These are phyloP conservation scores for Ischnus inquisitorius DNA, from an alignment of 2,888 invertebrate genomes.

Conservation along the genomic window DNA sequence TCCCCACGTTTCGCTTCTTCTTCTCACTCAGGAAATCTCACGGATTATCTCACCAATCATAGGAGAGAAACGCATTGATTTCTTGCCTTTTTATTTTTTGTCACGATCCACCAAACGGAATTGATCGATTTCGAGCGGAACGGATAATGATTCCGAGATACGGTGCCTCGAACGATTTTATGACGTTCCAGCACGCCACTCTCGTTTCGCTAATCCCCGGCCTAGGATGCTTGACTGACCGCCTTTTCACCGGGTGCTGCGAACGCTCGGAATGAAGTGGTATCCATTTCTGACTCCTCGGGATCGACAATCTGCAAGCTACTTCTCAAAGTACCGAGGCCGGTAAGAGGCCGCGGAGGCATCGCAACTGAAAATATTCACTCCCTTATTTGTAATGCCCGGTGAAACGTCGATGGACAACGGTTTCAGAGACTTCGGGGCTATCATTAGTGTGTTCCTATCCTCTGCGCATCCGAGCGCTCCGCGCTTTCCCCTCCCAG, in stretches of 20 bases:
- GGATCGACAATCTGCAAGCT: conserved; percentile 9
- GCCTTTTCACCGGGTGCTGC: conserved; percentile 26
- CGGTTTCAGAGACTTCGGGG: conserved; percentile 56
- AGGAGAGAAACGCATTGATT: conserved; percentile 6
- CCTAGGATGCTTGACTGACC: not conserved
- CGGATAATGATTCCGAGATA: conserved; percentile 40
- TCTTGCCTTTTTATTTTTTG: conserved; percentile 21
- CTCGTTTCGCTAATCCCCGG: conserved; percentile 47
- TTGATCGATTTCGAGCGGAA: conserved; percentile 53
- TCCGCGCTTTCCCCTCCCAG: conserved; percentile 2
- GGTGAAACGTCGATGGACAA: conserved; percentile 48
- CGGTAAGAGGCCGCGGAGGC: not conserved
- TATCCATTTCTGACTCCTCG: conserved; percentile 12
- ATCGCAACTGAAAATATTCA: conserved; percentile 55
- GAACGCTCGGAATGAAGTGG: not conserved
- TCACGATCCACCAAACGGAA: conserved; percentile 42
- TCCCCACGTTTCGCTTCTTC: no score
- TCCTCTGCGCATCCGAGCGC: conserved; percentile 37
- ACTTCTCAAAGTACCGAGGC: not conserved
- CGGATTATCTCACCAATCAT: conserved; percentile 62
- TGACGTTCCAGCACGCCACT: conserved; percentile 35
- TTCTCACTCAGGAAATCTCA: conserved; percentile 61
- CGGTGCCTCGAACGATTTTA: conserved; percentile 26
- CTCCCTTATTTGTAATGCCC: conserved; percentile 62
- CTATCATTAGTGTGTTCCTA: conserved; percentile 58